Evolutionary conservation across 2,797 vertebrate genomes (phyloP), one percentile per base, ranked within the genome.

Genomic region (Babyrousa celebensis): DNA sequence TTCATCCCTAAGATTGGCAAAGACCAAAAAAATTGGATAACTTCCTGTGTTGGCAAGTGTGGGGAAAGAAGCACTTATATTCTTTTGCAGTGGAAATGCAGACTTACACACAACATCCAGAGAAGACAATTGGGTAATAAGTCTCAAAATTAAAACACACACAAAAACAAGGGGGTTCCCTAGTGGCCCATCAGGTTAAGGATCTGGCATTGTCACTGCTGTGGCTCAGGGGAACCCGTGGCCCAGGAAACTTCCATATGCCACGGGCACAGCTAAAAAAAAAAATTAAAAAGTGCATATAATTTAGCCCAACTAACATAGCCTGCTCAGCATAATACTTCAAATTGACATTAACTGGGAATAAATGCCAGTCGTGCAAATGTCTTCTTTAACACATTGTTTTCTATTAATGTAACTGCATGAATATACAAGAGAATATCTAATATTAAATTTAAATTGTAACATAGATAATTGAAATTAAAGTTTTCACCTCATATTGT

Each of bases 361-460:
- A 36, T 80, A 90, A 72, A 48, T 62, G 36, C 17, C 58, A 79
- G 4, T 16, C 25, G 48, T 6, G 70, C 16, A 48, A 89, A 23
- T 48, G 20, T 58, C 14, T 21, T 56, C 83, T 21, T 67, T 67
- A 32, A 56, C 52, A 15, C 25, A 48, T 56, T 94, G 56, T 70
- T 75, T 94, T 80, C 21, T 70, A 29, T 82, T 77, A 65, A 77
- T 65, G 6, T 87, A 93, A 56, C 67, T 65, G 12, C 65, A 82
- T 36, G 20, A 89, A 62, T 62, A 68, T 29, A 18, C 60, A 29
- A 89, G 15, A 71, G 36, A 12, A 12, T 25, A 25, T 27, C 54
- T n/a, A 70, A 85, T 40, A 58, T 1, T 71, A 85, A 63, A 70
- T 71, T 82, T 80, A 77, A 89, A 58, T 10, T 11, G 63, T 16